Base-by-base conservation (phyloP, 2,113 vertebrate species). In the Gymnocephalus cernua region DNA sequence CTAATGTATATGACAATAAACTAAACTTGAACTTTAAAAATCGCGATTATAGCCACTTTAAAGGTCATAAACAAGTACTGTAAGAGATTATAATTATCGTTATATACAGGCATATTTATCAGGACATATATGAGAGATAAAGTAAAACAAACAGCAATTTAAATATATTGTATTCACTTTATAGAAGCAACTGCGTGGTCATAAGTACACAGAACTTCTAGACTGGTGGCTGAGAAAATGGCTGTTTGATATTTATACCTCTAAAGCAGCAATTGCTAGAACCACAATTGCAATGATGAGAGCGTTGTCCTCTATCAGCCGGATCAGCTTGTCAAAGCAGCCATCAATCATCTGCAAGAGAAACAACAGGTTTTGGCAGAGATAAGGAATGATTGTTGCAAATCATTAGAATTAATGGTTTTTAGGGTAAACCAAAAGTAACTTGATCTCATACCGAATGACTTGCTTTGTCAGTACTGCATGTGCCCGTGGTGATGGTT, bases 221-320 rank as follows among this genome's bases (percentile, higher is more conserved):
- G 4, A 16, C 13, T 9, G 25, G 19, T 15, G 15, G 13, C 19
- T 27, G 29, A 63, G 6, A 32, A 47, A 69, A 56, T 44, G 7
- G 13, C 6, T 69, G 19, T 54, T 70, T 70, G 19, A 23, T 25
- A 21, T 23, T 29, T 25, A 10, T 94, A 96, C 96, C 95, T 96
- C 95, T 1, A 96, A 79, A 6, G 53, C 91, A 21, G 88, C 86
- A 7, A 95, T 91, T 41, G 87, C 95, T 1, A 95, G 41, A 6
- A 87, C 93, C 23, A 96, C 92, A 1, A 25, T 94, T 32, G 89
- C 94, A 9, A 96, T 32, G 47, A 95, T 68, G 18, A 71, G 3
- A 5, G 89, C 80, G 1, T 96, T 95, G 0, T 91, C 61, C 67
- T 92, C 58, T 4, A 96, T 81, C 41, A 93, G 84, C 0, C 70